Evolutionary conservation across 1,140 invertebrate species (phyloP), one percentile per base, ranked within the genome.

Genomic region (Caenorhabditis latens): DNA sequence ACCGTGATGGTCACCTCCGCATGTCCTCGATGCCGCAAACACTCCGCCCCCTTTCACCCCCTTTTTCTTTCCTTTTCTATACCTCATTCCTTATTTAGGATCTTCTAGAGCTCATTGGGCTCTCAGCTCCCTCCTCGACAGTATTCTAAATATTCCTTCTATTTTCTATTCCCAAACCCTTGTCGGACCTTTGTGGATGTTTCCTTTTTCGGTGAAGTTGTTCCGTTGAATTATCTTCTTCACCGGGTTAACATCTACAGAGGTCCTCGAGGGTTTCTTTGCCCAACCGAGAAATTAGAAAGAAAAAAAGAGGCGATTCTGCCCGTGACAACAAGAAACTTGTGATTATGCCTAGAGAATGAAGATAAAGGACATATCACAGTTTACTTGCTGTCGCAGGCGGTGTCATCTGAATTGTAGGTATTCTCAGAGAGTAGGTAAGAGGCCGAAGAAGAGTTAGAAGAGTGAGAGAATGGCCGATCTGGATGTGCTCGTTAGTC

Each of bases 401-500:
- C 55, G 40, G 32, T 55, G 32, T 58, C 19, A 58, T 19, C n/a
- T 14, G 19, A 58, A 63, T 63, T 63, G 11, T 6, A 8, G 4
- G 21, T 24, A 63, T 19, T 32, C 19, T 21, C 9, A 11, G 21
- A 21, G 21, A 21, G 8, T 19, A n/a, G 14, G 14, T 58, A 21
- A 58, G n/a, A 8, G 19, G n/a, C 8, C 16, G 32, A 11, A 24
- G 9, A 19, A 63, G 24, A 32, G 21, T 9, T 8, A 32, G 32
- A n/a, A 63, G 6, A 14, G 32, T 50, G 71, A 79, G 71, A 79
- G 40, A 79, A 79, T 24, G 71, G 67, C 83, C 55, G 43, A 84
- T 84, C 83, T 84, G 83, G 83, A 84, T 84, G 83, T 84, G 55
- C 83, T 84, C 83, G 55, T 84, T 61, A 61, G 83, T 84, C 83